Evolutionary conservation across 2,888 invertebrate species (phyloP), one percentile per base, ranked within the genome.

Genomic region (Nemoura dubitans): DNA sequence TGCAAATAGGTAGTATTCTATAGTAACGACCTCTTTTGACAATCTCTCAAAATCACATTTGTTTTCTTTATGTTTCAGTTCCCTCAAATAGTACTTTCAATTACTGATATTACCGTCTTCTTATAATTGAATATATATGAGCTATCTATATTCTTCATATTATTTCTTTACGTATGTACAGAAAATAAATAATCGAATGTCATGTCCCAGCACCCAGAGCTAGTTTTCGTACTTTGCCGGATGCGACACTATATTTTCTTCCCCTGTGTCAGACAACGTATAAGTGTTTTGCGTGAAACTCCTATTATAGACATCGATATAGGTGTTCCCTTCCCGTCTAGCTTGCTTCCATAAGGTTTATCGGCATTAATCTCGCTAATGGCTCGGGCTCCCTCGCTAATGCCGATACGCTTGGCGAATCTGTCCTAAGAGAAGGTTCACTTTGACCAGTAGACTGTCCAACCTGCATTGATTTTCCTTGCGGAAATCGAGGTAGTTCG

Each of bases 401-500:
- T 27, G 27, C 78, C 78, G 78, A 78, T 78, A 78, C 78, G 78
- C 16, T 27, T 27, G 0, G 78, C n/a, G 78, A 78, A 26, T 26
- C 26, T 78, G 27, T 28, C 78, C 28, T 78, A 16, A 59, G 59
- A 78, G 78, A 78, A 26, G 78, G 27, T 28, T 27, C 28, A 81
- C 29, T 29, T 81, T 81, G 81, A 29, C 30, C 81, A 30, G 81
- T 81, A 29, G 30, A 10, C 81, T 30, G 28, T 30, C 29, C 81
- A 29, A 81, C 81, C 28, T 81, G 81, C 81, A 81, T 81, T 81
- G 81, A 81, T 81, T 81, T 81, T 81, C 30, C 81, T 81, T 30
- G 28, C 30, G 30, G 30, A 30, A 78, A 81, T 81, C 28, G 28
- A 21, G 81, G 81, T 81, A 29, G 30, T 30, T 30, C 28, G 28